phyloP scores from a whole-genome alignment of 2,113 vertebrate species.

The Sinosuthora webbiana region DNA sequence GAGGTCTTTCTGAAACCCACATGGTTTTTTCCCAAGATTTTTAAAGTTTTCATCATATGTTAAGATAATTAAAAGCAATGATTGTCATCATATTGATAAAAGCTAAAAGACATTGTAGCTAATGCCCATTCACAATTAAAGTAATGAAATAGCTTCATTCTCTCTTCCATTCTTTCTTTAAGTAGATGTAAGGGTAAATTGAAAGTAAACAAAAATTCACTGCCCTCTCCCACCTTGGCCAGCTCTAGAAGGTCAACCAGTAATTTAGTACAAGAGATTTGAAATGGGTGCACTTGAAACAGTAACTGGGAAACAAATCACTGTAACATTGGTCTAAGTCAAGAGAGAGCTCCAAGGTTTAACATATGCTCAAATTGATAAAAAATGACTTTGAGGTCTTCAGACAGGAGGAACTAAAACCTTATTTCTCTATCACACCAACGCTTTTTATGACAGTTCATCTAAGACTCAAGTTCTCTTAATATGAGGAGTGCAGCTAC shows the following conservation, averaged over 20 bases:
- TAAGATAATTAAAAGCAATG: not conserved
- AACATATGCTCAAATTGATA: not conserved
- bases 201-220: not conserved
- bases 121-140: not conserved
- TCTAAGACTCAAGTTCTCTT: not conserved
- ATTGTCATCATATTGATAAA: not conserved
- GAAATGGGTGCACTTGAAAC: not conserved
- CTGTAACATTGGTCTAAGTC: not conserved
- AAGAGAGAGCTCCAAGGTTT: not conserved
- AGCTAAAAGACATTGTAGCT: not conserved
- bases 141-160: not conserved
- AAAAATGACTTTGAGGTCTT: not conserved
- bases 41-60: not conserved
- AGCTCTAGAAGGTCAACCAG: not conserved
- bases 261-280: not conserved
- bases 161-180: not conserved
- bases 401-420: not conserved
- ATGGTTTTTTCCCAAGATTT: not conserved
- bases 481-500: not conserved
- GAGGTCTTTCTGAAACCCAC: not conserved
- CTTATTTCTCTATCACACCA: not conserved
- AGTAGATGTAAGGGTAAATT: not conserved
- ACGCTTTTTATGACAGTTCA: not conserved
- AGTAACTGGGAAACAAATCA: not conserved
- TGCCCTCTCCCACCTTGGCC: not conserved